These are phyloP conservation scores for Vesta saturnalis DNA, from an alignment of 2,888 invertebrate genomes.

Conservation along the genomic window DNA sequence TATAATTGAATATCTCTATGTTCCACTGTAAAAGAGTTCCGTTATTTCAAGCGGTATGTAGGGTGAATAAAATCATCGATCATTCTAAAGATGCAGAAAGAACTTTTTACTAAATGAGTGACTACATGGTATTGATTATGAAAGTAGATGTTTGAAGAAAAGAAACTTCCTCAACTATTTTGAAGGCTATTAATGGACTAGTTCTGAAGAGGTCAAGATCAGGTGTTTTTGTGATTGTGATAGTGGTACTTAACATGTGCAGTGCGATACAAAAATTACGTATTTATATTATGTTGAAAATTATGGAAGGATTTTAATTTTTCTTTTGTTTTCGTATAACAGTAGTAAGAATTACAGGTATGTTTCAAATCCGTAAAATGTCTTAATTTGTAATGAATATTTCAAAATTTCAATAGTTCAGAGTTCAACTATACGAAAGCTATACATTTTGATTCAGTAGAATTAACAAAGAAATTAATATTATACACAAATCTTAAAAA, in stretches of 20 bases:
- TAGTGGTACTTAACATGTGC: constrained; percentile 44
- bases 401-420: too few species aligned
- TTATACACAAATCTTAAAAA: too few species aligned
- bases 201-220: not conserved
- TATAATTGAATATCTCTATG: not conserved
- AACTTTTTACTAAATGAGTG: not conserved
- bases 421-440: too few species aligned
- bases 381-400: too few species aligned
- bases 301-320: constrained; percentile 30
- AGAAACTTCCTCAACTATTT: not conserved
- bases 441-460: too few species aligned
- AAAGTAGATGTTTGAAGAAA: not conserved
- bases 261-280: constrained; percentile 47
- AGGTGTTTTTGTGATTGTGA: not conserved
- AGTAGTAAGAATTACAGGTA: not conserved
- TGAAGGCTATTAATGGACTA: not conserved
- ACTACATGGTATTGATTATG: not conserved
- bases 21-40: constrained; percentile 11
- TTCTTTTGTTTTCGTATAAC: not conserved
- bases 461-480: too few species aligned
- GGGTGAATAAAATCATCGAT: not conserved
- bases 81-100: not conserved
- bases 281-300: constrained; percentile 51
- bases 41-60: constrained; percentile 13
- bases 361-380: not conserved